Evolutionary conservation across 2,113 vertebrate species (phyloP).

Genomic region (Camarhynchus parvulus): DNA sequence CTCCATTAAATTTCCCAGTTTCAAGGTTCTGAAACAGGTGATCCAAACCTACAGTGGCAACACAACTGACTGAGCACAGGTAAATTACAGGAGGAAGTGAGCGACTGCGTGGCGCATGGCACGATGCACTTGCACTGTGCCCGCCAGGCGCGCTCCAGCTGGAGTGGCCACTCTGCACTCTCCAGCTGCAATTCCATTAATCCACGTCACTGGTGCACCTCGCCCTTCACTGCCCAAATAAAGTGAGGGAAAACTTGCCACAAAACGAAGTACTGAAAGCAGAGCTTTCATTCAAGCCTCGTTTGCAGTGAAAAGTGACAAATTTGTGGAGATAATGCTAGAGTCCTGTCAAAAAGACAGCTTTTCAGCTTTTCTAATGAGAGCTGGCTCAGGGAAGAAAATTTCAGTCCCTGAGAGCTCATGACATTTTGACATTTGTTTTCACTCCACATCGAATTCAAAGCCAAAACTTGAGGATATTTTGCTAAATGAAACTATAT

Average conservation of each 20-base stretch:
- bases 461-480: not conserved
- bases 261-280: not conserved
- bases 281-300: not conserved
- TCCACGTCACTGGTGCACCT: not conserved
- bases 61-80: rapidly evolving
- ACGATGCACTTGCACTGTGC: rapidly evolving
- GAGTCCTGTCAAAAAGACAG: not conserved
- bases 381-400: not conserved
- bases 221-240: not conserved
- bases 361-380: constrained; percentile 21
- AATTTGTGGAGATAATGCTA: not conserved
- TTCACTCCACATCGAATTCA: not conserved
- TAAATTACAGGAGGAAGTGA: not conserved
- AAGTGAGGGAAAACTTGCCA: not conserved
- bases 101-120: rapidly evolving
- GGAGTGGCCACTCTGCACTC: not conserved
- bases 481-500: not conserved
- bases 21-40: not conserved
- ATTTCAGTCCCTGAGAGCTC: not conserved
- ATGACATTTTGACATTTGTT: constrained; percentile 54
- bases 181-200: not conserved
- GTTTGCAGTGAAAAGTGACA: not conserved
- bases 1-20: not conserved
- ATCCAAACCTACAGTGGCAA: not conserved
- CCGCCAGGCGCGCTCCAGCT: rapidly evolving